Evolutionary conservation across 2,797 vertebrate species (phyloP).

Genomic region (Pelochelys cantorii): DNA sequence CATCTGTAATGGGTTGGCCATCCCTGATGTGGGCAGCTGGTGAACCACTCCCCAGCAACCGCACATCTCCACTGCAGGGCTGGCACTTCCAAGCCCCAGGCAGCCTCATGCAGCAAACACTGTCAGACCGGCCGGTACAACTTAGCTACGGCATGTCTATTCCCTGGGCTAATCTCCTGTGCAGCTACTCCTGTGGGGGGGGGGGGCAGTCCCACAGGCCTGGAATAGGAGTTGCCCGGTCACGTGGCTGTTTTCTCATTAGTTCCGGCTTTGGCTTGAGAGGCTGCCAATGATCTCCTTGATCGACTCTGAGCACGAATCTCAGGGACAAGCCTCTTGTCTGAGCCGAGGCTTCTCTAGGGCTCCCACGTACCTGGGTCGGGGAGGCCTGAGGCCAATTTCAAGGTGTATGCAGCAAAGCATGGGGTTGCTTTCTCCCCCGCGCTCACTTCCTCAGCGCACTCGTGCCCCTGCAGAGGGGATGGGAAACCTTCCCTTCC

Average conservation of each 20-base stretch:
- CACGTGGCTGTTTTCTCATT: neutral
- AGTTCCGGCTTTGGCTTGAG: neutral
- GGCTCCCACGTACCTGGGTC: neutral
- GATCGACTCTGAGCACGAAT: neutral
- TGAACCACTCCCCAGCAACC: neutral
- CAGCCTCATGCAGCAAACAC: neutral
- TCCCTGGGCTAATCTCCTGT: neutral
- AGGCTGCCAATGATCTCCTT: constrained; percentile 1
- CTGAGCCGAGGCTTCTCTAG: neutral
- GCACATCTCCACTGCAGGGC: neutral
- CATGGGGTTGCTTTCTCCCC: neutral
- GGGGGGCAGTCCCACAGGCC: neutral
- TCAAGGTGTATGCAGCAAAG: neutral
- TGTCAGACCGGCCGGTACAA: fast-evolving
- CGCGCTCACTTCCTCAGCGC: neutral
- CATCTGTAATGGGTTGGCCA: too few relatives aligned
- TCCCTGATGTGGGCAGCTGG: too few relatives aligned
- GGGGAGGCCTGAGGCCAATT: neutral
- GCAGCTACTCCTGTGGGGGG: neutral
- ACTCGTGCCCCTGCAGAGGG: neutral
- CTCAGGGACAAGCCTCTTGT: constrained; percentile 4
- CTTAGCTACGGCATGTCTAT: neutral
- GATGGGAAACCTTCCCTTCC: neutral
- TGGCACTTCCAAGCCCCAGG: neutral
- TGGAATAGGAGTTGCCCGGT: neutral